Base-by-base conservation (phyloP, 2,797 vertebrate genomes). In the Kryptopterus vitreolus region DNA sequence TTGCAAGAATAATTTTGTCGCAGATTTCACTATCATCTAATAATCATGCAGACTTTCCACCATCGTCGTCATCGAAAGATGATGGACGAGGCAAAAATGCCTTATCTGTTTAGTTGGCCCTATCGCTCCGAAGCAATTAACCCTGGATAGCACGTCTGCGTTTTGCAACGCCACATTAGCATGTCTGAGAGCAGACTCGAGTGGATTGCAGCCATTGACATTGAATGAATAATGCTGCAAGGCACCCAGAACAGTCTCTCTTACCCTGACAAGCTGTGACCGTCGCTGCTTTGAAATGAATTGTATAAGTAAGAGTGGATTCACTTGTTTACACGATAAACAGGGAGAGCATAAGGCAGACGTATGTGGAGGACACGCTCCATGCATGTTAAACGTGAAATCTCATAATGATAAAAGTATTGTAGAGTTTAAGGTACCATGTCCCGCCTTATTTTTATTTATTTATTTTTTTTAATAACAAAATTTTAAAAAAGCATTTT, bases 61-160 rank as follows among this genome's bases (percentile, higher is more conserved):
- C 82, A 88, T 87, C 90, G 85, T 90, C 87, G 89, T 90, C 87
- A 89, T 88, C 89, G 90, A 85, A 89, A 85, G 84, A 84, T 91
- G 88, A 80, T 77, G 86, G 87, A 91, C 88, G 88, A 91, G 90
- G 85, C 86, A 16, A 86, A 85, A 86, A 80, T 85, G 88, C 93
- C 90, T 90, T 89, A 92, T 93, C 92, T 90, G 89, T 86, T 72
- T 83, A 83, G 87, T 90, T 88, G 89, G 89, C 89, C 89, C 86
- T 86, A 88, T 89, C 88, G 87, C 85, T 88, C 78, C 81, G 88
- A 90, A 90, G 92, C 89, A 85, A 92, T 92, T 92, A 89, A 88
- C 86, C 87, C 84, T 87, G 88, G 91, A 91, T 88, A 91, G 86
- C 85, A 74, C 68, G 70, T 88, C 89, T 87, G 83, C 82, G 80